Percentiles rank a stretch among this genome's conserved stretches.
These are phyloP conservation scores for Gadus macrocephalus DNA, from an alignment of 2,113 vertebrate genomes.

Conservation along the genomic window DNA sequence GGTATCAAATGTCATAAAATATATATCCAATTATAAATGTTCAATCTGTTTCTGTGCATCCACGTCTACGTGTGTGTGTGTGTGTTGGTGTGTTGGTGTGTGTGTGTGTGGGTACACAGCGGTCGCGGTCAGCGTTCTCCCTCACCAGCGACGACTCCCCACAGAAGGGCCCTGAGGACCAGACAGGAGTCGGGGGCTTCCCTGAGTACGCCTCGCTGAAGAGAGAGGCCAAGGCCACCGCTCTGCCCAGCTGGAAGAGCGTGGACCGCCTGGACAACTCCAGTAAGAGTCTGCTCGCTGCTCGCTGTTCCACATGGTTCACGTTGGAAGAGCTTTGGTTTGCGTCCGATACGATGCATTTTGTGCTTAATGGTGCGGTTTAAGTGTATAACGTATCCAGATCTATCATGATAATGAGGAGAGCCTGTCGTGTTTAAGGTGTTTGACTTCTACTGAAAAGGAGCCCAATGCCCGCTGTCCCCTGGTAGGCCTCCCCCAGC, in stretches of 20 bases:
- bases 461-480: no score
- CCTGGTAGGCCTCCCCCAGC: no score
- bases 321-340: not conserved
- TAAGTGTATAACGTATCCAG: no score
- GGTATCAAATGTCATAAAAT: no score
- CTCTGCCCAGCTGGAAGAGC: conserved; percentile 83
- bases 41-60: not conserved
- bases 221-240: conserved; percentile 69
- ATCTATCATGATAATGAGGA: no score
- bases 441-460: no score
- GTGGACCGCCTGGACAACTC: conserved; percentile 83
- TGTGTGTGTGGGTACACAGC: conserved; percentile 58
- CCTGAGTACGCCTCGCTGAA: conserved; percentile 68
- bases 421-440: no score
- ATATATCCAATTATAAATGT: not conserved
- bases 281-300: conserved; percentile 66
- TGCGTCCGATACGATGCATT: no score
- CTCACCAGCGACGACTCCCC: conserved; percentile 75
- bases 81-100: conserved; percentile 17
- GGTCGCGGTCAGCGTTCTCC: conserved; percentile 81
- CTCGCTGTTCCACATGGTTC: not conserved
- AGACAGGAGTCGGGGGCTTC: conserved; percentile 33
- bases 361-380: no score
- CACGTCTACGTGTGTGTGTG: conserved; percentile 12
- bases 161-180: conserved; percentile 66